Base-by-base conservation (phyloP, 2,888 invertebrate species). In the Drosophila koepferae region DNA sequence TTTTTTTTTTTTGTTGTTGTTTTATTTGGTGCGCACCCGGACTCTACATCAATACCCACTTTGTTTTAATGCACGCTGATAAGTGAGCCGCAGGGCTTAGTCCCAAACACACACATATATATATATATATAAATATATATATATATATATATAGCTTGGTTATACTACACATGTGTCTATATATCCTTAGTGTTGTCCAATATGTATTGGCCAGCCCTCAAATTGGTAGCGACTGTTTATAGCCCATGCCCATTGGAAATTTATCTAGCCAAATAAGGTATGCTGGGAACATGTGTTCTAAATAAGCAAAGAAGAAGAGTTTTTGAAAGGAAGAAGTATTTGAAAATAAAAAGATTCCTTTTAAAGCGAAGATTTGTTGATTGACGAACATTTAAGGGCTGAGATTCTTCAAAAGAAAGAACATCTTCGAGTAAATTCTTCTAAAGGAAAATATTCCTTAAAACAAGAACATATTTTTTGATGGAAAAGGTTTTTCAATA, bases 11-110 rank as follows among this genome's bases (percentile, higher is more conserved):
- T 54, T 63, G 44, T 51, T 31, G 34, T n/a, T 18, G 12, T 18
- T 51, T 51, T 58, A 63, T 69, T 59, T 56, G 71, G 66, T 56
- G 67, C 59, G 63, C 64, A 64, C 80, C 63, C 70, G 73, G 66
- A 51, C 74, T 80, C 86, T 86, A 88, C 90, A 90, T 90, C 86
- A 86, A 90, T 90, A 90, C 86, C 83, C 90, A 88, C 89, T 86
- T 86, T 89, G 88, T 83, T 88, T 88, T 88, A 90, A 86, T 90
- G 86, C 87, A 81, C 77, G 76, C 84, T 88, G 90, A 86, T 88
- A 86, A 86, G 86, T 86, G 86, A 85, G 86, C 86, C 86, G 74
- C 76, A 76, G 81, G 86, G 85, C 88, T 85, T 84, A 85, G 74
- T 63, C 74, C 89, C 84, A 70, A 74, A 36, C 65, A 66, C 36